A percentile compares a stretch with the other conserved stretches of the same genome.
phyloP scores from a whole-genome alignment of 2,888 invertebrate species.

The Bombylius discolor region DNA sequence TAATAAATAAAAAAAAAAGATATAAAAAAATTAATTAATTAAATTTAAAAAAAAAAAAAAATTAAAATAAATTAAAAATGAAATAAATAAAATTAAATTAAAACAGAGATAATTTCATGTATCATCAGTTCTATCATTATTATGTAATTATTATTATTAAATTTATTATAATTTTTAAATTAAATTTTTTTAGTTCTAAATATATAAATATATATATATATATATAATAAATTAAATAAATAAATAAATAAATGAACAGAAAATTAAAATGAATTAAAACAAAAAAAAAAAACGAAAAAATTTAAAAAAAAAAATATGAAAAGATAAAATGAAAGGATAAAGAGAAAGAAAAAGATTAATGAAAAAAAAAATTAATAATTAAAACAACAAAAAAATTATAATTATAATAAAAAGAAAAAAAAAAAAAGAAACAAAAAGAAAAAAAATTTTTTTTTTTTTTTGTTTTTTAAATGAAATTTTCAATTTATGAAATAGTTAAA shows the following conservation, averaged over 20 bases:
- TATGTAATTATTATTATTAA: not conserved
- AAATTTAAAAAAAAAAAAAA: not conserved
- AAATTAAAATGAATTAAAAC: constrained; percentile 4
- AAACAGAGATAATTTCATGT: constrained; percentile 5
- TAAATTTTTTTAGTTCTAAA: constrained; percentile 6
- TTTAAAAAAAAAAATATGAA: not conserved
- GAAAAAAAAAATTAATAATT: constrained; percentile 3
- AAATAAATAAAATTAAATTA: not conserved
- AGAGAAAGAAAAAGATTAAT: too few species aligned
- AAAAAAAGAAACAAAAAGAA: constrained; percentile 1
- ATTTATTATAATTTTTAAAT: constrained; percentile 8
- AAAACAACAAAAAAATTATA: constrained; percentile 1
- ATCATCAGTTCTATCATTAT: constrained; percentile 4
- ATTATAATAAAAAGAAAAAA: constrained; percentile 1
- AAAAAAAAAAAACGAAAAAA: not conserved
- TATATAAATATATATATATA: not conserved
- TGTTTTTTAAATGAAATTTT: too few species aligned
- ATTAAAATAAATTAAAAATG: not conserved
- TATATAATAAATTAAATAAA: not conserved
- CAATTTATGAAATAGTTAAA: too few species aligned
- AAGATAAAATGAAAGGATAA: too few species aligned
- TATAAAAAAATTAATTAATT: too few species aligned
- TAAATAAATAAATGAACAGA: constrained; percentile 4
- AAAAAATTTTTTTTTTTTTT: not conserved
- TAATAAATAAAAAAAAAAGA: not conserved